A percentile compares a stretch with the other conserved stretches of the same genome.
phyloP scores from a whole-genome alignment of 2,888 invertebrate species.

The Callyntrura guangdongensis region DNA sequence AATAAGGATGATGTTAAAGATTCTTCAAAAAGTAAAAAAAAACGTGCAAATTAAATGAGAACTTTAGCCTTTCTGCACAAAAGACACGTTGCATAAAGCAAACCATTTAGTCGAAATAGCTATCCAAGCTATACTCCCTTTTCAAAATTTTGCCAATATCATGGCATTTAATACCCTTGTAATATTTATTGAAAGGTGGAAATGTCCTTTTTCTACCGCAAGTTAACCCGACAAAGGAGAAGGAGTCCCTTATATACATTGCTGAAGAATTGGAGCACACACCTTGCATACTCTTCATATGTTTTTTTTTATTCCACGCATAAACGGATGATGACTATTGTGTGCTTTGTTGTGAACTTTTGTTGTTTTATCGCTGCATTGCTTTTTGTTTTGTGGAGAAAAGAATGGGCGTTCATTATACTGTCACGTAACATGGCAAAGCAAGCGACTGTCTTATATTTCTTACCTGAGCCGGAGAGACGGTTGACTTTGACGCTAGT shows the following conservation, averaged over 20 bases:
- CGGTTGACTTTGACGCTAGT: slow-evolving; percentile 61
- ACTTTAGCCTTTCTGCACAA: slow-evolving; percentile 23
- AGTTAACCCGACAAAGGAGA: not conserved
- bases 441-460: slow-evolving; percentile 55
- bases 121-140: not conserved
- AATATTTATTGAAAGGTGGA: slow-evolving; percentile 55
- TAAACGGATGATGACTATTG: not conserved
- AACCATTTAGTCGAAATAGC: not conserved
- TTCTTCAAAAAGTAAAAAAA: not conserved
- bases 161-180: slow-evolving; percentile 3
- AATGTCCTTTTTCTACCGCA: slow-evolving; percentile 35
- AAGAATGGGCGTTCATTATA: slow-evolving; percentile 49
- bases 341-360: not conserved
- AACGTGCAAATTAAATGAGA: slow-evolving; percentile 57
- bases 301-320: not conserved
- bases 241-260: not conserved
- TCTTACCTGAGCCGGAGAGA: slow-evolving; percentile 32
- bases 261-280: too few relatives aligned
- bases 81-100: not conserved
- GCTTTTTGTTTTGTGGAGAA: slow-evolving; percentile 33
- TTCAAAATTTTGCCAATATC: slow-evolving; percentile 10
- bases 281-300: not conserved
- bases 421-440: slow-evolving; percentile 57
- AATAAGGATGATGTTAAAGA: not conserved
- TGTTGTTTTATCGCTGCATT: not conserved